Percentiles rank a stretch among this genome's conserved stretches.
phyloP scores from a whole-genome alignment of 2,888 invertebrate genomes.

The Himalopsyche anomala region DNA sequence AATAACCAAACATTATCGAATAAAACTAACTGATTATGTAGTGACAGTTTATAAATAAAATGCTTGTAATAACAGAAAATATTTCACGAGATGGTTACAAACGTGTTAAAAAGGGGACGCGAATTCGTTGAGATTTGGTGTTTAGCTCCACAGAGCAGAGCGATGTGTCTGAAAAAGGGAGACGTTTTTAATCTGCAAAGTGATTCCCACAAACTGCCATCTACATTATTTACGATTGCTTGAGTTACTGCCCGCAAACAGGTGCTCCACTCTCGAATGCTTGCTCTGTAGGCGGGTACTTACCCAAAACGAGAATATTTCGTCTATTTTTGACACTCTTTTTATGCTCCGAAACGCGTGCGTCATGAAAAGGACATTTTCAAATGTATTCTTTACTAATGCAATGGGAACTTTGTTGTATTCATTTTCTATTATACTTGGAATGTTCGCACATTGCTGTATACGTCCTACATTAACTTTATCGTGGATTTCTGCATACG shows the following conservation, averaged over 20 bases:
- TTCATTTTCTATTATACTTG: no score
- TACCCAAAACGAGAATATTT: not conserved
- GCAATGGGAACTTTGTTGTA: no score
- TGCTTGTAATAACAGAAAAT: not conserved
- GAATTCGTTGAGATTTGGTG: conserved; percentile 14
- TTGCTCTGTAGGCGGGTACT: not conserved
- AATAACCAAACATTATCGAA: not conserved
- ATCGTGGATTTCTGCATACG: no score
- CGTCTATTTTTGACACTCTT: conserved; percentile 11
- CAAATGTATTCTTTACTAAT: not conserved
- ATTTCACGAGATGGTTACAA: no score
- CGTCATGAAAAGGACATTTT: conserved; percentile 17
- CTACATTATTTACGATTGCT: conserved; percentile 65
- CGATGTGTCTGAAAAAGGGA: conserved; percentile 48
- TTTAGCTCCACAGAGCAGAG: conserved; percentile 6
- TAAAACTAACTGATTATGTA: not conserved
- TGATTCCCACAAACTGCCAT: conserved; percentile 62
- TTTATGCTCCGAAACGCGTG: not conserved
- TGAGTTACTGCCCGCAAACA: conserved; percentile 60
- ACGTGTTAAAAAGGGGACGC: not conserved
- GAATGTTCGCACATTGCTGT: no score
- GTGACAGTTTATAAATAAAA: not conserved
- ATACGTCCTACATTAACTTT: no score
- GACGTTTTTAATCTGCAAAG: conserved; percentile 65
- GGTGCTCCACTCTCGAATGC: conserved; percentile 55